phyloP scores from a whole-genome alignment of 1,140 invertebrate genomes.

The Diachasmimorpha longicaudata region DNA sequence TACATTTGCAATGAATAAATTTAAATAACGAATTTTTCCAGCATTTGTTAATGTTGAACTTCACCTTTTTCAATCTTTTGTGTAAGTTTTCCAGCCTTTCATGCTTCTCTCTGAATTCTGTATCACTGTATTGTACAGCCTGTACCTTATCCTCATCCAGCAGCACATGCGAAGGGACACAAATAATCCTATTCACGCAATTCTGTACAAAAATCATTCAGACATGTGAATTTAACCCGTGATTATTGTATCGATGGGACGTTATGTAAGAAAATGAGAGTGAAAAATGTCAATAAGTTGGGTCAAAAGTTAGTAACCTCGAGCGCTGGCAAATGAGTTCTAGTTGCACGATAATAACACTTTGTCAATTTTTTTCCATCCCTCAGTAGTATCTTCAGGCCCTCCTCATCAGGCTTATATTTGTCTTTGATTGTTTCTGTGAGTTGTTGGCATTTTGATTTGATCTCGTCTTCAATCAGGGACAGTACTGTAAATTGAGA shows the following conservation, averaged over 20 bases:
- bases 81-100: slow-evolving; percentile 41
- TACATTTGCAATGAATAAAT: not conserved
- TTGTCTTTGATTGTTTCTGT: slow-evolving; percentile 36
- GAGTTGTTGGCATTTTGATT: slow-evolving; percentile 36
- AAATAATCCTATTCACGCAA: slow-evolving; percentile 40
- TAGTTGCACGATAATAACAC: slow-evolving; percentile 32
- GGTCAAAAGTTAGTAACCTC: slow-evolving; percentile 41
- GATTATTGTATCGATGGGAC: not conserved
- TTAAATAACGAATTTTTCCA: no score
- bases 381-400: slow-evolving; percentile 20
- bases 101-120: slow-evolving; percentile 37
- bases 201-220: slow-evolving; percentile 31
- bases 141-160: slow-evolving; percentile 47
- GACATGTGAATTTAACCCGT: not conserved
- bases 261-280: slow-evolving; percentile 4
- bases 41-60: not conserved
- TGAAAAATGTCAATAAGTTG: slow-evolving; percentile 3
- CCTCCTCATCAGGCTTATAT: slow-evolving; percentile 32
- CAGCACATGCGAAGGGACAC: slow-evolving; percentile 45
- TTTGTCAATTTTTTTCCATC: slow-evolving; percentile 38
- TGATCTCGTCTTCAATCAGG: slow-evolving; percentile 38
- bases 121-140: slow-evolving; percentile 41
- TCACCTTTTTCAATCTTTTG: slow-evolving; percentile 41
- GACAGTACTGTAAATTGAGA: slow-evolving; percentile 41
- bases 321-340: slow-evolving; percentile 37